Evolutionary conservation across 2,113 vertebrate genomes (phyloP).

Genomic region (Australoheros scitulus): DNA sequence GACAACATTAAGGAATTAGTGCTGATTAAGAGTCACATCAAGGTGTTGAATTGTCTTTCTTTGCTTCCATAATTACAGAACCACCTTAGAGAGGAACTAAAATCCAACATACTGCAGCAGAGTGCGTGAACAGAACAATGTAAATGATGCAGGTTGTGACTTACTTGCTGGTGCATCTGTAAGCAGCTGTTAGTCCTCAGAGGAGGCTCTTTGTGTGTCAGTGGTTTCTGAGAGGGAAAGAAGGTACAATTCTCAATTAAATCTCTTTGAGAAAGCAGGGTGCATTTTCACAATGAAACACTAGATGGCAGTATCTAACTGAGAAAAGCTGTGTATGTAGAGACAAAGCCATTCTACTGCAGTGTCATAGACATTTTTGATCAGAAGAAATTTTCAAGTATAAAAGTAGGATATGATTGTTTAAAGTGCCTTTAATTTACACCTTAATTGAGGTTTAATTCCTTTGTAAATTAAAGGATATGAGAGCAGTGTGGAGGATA

Average conservation of each 20-base stretch:
- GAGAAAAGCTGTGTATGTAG: neutral
- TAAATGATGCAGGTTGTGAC: constrained; percentile 26
- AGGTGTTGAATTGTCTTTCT: neutral
- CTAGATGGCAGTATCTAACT: constrained; percentile 46
- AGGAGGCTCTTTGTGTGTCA: constrained; percentile 81
- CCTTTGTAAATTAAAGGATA: constrained; percentile 3
- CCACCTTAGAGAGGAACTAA: neutral
- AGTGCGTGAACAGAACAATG: neutral
- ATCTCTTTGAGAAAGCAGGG: neutral
- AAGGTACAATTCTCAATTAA: constrained; percentile 54
- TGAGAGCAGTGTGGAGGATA: neutral
- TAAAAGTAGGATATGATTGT: neutral
- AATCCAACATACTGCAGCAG: neutral
- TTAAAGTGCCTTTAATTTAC: neutral
- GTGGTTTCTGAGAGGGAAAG: constrained; percentile 76
- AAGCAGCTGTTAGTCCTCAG: constrained; percentile 83
- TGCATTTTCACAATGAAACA: constrained; percentile 22
- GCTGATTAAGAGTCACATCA: neutral
- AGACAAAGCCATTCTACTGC: neutral
- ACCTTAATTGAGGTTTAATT: neutral
- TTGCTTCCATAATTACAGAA: neutral
- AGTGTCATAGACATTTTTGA: neutral
- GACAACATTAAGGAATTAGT: neutral
- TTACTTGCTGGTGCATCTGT: constrained; percentile 85
- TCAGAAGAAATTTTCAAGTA: neutral